Base-by-base conservation (phyloP, 1,140 invertebrate genomes). In the Pentalonia nigronervosa region DNA sequence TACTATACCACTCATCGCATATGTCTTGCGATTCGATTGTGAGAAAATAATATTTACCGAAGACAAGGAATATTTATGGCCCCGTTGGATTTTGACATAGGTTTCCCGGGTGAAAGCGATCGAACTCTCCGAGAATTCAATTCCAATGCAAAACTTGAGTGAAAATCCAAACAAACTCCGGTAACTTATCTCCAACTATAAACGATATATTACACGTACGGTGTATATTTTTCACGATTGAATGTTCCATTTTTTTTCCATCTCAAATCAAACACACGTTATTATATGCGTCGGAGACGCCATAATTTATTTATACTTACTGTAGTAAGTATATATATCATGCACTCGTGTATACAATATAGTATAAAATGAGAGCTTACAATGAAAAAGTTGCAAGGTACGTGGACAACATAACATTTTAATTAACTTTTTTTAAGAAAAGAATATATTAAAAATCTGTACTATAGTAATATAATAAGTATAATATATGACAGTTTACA, bases 161-260 rank as follows among this genome's bases (percentile, higher is more conserved):
- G 50, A 50, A 90, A 90, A 90, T 90, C 88, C 50, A 50, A 90
- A 90, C 56, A 90, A 36, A 90, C 50, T 90, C 34, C 23, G 7
- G 21, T 41, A 30, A 88, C 86, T 88, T 88, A 88, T 50, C n/a
- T 87, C 21, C 30, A 21, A 41, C 25, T 86, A 17, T 86, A 45
- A 8, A 36, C 20, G 47, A 88, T 88, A 86, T 56, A 41, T 56
- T 56, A 56, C 34, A 25, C 23, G 34, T 23, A 25, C 6, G 36
- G 88, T 36, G 36, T 21, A 56, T 45, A 90, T 90, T 60, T 90
- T 53, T 90, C 36, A 56, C 50, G 0, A 90, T 60, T 17, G 86
- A 88, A 50, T 25, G 21, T 36, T 76, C 83, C 8, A 41, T 41
- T 83, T 83, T 83, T 30, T 88, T 53, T 21, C 50, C 20, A 8